phyloP scores from a whole-genome alignment of 2,113 vertebrate genomes.

The Oreochromis tanganicae region DNA sequence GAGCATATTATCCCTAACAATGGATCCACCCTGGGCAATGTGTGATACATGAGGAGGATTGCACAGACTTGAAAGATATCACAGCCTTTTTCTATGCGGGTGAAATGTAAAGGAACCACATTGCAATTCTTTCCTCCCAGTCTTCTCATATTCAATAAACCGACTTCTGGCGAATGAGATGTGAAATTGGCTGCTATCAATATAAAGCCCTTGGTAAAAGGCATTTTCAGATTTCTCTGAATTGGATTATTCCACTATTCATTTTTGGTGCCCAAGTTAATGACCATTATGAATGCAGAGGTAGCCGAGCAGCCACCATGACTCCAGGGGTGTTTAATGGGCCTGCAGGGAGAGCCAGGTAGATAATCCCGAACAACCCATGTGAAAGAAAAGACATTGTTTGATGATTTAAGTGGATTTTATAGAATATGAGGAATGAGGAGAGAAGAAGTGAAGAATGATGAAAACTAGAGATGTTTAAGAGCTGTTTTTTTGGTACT shows the following conservation, averaged over 20 bases:
- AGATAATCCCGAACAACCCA: constrained; percentile 39
- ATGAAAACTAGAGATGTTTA: neutral
- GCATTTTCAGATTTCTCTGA: constrained; percentile 54
- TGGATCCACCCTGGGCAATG: constrained; percentile 28
- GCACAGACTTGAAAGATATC: constrained; percentile 36
- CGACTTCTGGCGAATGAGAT: constrained; percentile 63
- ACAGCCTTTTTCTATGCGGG: constrained; percentile 5
- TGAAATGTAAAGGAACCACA: constrained; percentile 55
- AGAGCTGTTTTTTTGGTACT: neutral
- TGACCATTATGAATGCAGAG: constrained; percentile 64
- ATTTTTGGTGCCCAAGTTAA: constrained; percentile 55
- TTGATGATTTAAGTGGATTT: constrained; percentile 37
- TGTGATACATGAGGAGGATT: constrained; percentile 25
- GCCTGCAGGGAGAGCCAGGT: constrained; percentile 35
- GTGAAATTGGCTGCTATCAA: constrained; percentile 68
- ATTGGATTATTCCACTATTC: constrained; percentile 67
- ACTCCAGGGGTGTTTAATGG: constrained; percentile 44
- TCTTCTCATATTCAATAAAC: constrained; percentile 65
- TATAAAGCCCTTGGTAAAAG: constrained; percentile 54
- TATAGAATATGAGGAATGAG: neutral
- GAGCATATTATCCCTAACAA: constrained; percentile 58
- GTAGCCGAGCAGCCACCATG: constrained; percentile 40
- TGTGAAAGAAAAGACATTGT: constrained; percentile 40
- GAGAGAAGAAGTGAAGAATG: neutral
- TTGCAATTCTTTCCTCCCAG: constrained; percentile 39